These are phyloP conservation scores for Asteroscopus sphinx DNA, from an alignment of 2,888 invertebrate species.

Conservation along the genomic window DNA sequence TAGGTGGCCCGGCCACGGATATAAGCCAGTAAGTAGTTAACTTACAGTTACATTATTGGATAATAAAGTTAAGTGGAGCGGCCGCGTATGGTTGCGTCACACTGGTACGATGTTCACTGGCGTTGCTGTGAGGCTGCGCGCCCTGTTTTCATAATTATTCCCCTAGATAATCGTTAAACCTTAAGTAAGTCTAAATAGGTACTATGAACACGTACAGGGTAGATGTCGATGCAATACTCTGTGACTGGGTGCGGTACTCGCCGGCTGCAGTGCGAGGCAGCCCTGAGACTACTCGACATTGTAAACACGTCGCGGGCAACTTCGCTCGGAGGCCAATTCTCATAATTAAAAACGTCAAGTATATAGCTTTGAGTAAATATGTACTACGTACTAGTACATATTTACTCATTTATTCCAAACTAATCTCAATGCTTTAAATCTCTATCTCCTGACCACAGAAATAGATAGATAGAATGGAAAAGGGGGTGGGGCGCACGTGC, in stretches of 20 bases:
- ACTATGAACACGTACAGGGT: slow-evolving; percentile 89
- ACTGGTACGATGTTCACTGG: slow-evolving; percentile 72
- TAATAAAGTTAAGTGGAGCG: slow-evolving; percentile 62
- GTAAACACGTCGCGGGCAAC: slow-evolving; percentile 12
- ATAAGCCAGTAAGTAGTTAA: slow-evolving; percentile 75
- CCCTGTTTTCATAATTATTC: slow-evolving; percentile 75
- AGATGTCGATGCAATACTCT: slow-evolving; percentile 87
- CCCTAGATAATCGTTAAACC: slow-evolving; percentile 82
- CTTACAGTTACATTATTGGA: slow-evolving; percentile 71
- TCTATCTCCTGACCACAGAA: too few relatives aligned
- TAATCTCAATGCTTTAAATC: too few relatives aligned
- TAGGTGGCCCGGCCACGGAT: slow-evolving; percentile 86
- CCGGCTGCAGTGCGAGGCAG: slow-evolving; percentile 52
- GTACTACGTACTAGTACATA: too few relatives aligned
- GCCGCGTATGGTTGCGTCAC: slow-evolving; percentile 66
- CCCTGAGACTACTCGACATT: slow-evolving; percentile 5
- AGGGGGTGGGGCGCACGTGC: too few relatives aligned
- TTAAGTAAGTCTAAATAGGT: slow-evolving; percentile 84
- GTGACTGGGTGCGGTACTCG: slow-evolving; percentile 81
- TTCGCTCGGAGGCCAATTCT: too few relatives aligned
- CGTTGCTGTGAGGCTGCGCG: slow-evolving; percentile 75
- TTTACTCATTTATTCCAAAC: too few relatives aligned
- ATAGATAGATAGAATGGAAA: too few relatives aligned
- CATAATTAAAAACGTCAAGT: too few relatives aligned
- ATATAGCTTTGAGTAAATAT: too few relatives aligned